These are phyloP conservation scores for Entomyzon cyanotis DNA, from an alignment of 2,113 vertebrate genomes.

Conservation along the genomic window DNA sequence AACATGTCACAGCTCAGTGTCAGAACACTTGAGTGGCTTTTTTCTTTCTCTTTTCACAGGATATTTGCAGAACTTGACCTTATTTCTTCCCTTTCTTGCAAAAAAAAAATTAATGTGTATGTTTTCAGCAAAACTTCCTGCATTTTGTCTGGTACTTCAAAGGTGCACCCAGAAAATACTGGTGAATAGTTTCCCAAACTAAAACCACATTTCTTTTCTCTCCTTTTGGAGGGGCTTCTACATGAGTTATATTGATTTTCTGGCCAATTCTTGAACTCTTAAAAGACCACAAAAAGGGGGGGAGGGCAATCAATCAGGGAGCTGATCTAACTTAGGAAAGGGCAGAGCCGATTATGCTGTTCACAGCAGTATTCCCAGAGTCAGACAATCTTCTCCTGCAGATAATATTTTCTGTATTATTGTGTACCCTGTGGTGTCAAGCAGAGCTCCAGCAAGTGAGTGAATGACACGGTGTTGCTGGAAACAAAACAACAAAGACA, in stretches of 20 bases:
- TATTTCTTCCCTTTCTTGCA: background rate
- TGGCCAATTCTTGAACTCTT: slow-evolving; percentile 5
- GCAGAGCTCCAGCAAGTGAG: slow-evolving; percentile 3
- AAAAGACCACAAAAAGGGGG: slow-evolving; percentile 18
- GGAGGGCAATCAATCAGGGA: slow-evolving; percentile 16
- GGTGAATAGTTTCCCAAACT: slow-evolving; percentile 59
- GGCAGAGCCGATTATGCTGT: slow-evolving; percentile 23
- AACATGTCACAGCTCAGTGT: slow-evolving; percentile 26
- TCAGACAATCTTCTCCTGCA: slow-evolving; percentile 32
- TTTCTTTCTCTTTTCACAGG: background rate
- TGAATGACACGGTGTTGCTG: slow-evolving; percentile 1
- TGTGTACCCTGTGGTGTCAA: slow-evolving; percentile 34
- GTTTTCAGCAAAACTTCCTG: slow-evolving; percentile 51
- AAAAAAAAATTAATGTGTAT: slow-evolving; percentile 43
- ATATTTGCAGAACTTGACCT: slow-evolving; percentile 45
- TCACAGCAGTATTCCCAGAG: background rate
- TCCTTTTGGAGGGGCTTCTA: slow-evolving; percentile 4
- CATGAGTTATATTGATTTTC: slow-evolving; percentile 52
- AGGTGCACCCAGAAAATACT: slow-evolving; percentile 46
- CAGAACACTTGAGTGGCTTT: slow-evolving; percentile 1
- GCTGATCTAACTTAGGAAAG: slow-evolving; percentile 58
- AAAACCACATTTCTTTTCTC: slow-evolving; percentile 9
- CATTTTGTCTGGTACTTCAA: slow-evolving; percentile 40
- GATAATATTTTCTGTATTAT: slow-evolving; percentile 23
- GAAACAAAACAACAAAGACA: slow-evolving; percentile 39